phyloP scores from a whole-genome alignment of 2,797 vertebrate genomes.

The Pampus argenteus region DNA sequence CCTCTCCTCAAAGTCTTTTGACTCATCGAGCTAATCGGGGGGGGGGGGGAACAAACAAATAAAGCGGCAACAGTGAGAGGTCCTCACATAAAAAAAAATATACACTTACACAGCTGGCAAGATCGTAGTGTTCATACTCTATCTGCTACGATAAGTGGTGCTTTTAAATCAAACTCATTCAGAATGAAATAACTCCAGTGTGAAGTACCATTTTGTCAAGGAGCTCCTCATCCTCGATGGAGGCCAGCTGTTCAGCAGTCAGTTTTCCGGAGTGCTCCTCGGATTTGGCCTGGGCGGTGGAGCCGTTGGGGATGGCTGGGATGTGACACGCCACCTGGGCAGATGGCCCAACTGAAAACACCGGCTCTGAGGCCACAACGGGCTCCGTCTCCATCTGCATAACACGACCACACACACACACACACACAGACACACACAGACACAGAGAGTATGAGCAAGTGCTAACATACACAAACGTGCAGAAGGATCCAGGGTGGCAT shows the following conservation, averaged over 20 bases:
- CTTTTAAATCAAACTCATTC: conserved; percentile 40
- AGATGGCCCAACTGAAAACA: conserved; percentile 73
- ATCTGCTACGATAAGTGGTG: conserved; percentile 15
- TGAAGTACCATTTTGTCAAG: conserved; percentile 95
- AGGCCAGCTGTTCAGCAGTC: conserved; percentile 86
- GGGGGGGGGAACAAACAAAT: conserved; percentile 5
- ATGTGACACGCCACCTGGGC: conserved; percentile 57
- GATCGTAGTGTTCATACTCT: conserved; percentile 30
- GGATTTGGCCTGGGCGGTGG: conserved; percentile 74
- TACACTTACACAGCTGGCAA: conserved; percentile 3
- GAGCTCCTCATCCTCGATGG: conserved; percentile 93
- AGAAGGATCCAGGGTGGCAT: not conserved
- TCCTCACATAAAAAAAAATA: conserved; percentile 40
- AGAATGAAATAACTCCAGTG: conserved; percentile 22
- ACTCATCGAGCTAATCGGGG: conserved; percentile 89
- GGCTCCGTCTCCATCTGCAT: conserved; percentile 89
- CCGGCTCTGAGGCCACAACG: conserved; percentile 67
- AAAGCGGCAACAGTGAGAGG: conserved; percentile 40
- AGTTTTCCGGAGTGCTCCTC: conserved; percentile 79
- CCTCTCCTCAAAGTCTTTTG: conserved; percentile 94
- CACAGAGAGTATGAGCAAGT: not conserved
- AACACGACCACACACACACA: conserved; percentile 17
- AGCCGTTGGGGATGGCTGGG: conserved; percentile 83
- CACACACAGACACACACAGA: conserved; percentile 12
- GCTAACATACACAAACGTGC: not conserved